phyloP scores from a whole-genome alignment of 2,113 vertebrate genomes.

The Nerophis ophidion region DNA sequence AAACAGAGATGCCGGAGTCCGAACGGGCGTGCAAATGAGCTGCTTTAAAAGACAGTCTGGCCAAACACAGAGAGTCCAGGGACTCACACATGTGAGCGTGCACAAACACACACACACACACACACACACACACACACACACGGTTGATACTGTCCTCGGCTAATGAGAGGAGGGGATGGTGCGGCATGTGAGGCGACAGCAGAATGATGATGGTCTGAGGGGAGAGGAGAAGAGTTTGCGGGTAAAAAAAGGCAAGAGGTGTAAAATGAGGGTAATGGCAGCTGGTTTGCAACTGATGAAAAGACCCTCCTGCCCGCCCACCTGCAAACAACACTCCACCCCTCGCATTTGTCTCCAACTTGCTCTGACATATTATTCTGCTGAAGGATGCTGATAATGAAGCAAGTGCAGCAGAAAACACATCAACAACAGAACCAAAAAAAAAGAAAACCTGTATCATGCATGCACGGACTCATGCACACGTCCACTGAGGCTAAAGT shows the following conservation, averaged over 20 bases:
- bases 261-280: slow-evolving; percentile 25
- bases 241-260: slow-evolving; percentile 19
- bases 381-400: slow-evolving; percentile 26
- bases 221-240: slow-evolving; percentile 19
- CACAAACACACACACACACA: slow-evolving; percentile 7
- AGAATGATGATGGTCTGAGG: slow-evolving; percentile 39
- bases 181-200: slow-evolving; percentile 23
- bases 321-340: background rate
- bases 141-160: slow-evolving; percentile 20
- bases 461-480: slow-evolving; percentile 21
- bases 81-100: slow-evolving; percentile 19
- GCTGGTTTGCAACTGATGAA: slow-evolving; percentile 19
- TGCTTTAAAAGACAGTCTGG: slow-evolving; percentile 50
- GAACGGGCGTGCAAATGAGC: slow-evolving; percentile 59
- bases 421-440: slow-evolving; percentile 18
- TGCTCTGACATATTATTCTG: slow-evolving; percentile 31
- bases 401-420: slow-evolving; percentile 22
- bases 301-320: background rate
- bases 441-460: background rate
- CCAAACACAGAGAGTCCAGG: slow-evolving; percentile 26
- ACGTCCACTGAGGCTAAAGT: slow-evolving; percentile 33
- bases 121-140: slow-evolving; percentile 11
- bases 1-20: slow-evolving; percentile 48
- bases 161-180: slow-evolving; percentile 49
- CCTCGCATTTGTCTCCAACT: slow-evolving; percentile 16